Percentiles rank a stretch among this genome's conserved stretches.
phyloP scores from a whole-genome alignment of 2,113 vertebrate species.

The Aptenodytes patagonicus region DNA sequence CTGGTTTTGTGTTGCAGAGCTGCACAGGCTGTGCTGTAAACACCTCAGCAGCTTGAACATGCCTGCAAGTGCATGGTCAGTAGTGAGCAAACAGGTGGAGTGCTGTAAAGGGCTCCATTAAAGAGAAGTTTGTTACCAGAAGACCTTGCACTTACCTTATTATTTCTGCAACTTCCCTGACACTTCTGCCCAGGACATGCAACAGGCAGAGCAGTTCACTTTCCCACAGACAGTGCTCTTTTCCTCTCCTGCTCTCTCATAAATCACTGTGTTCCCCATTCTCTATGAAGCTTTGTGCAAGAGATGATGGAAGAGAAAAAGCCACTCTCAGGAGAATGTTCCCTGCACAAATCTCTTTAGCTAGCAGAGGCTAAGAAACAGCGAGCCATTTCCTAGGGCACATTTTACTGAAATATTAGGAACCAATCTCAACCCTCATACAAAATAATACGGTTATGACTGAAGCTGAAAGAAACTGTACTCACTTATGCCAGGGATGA shows the following conservation, averaged over 20 bases:
- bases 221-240: neutral
- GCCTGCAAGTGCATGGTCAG: neutral
- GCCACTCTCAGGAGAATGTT: neutral
- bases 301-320: neutral
- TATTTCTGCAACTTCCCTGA: neutral
- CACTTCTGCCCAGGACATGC: neutral
- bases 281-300: neutral
- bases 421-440: neutral
- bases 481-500: neutral
- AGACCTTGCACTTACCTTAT: neutral
- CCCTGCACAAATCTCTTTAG: neutral
- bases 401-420: neutral
- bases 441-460: neutral
- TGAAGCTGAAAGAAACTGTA: neutral
- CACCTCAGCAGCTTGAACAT: neutral
- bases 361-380: neutral
- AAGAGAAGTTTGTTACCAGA: neutral
- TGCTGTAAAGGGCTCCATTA: neutral
- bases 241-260: neutral
- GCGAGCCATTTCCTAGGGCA: neutral
- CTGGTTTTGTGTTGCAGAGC: neutral
- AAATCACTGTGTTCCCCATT: neutral
- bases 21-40: neutral
- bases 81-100: neutral
- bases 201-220: neutral